Evolutionary conservation across 2,888 invertebrate species (phyloP), one percentile per base, ranked within the genome.

Genomic region (Diploptera punctata): DNA sequence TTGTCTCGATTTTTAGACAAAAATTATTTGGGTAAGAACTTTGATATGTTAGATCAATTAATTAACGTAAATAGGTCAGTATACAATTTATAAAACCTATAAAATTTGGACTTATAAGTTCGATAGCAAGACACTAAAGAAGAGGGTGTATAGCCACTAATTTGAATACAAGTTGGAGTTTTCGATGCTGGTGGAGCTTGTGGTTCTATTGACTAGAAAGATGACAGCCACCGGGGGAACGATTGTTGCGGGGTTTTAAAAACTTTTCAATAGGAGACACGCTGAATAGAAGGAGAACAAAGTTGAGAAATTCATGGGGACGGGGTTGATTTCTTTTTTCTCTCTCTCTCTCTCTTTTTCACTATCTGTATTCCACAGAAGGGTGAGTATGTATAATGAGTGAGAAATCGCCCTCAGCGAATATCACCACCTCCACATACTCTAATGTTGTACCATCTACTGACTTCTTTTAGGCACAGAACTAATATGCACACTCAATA

Each of bases 351-450:
- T 61, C 0, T 61, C 3, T 31, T 10, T 19, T 0, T 33, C 21
- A 24, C 43, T 62, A 62, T 62, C 62, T 62, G 19, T 62, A 24
- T 33, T 62, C 21, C 24, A 62, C 62, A 62, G 38, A 62, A 62
- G 62, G 62, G 62, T 62, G 62, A 62, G 43, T 62, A 62, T 19
- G 54, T 52, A 68, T 68, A 68, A 68, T 68, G 68, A 68, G 52
- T 19, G 54, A 24, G 26, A 54, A 54, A 31, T 68, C 52, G 68
- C 68, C 68, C 29, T 19, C 33, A 52, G 68, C 54, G 62, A 62
- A 43, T 33, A 33, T 61, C 61, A 19, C 19, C 29, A 61, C 18
- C 29, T 61, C 31, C 43, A n/a, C n/a, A n/a, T n/a, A n/a, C n/a
- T n/a, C n/a, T n/a, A n/a, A n/a, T n/a, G n/a, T n/a, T n/a, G n/a